Percentiles rank a stretch among this genome's conserved stretches.
These are phyloP conservation scores for Blennius ocellaris DNA, from an alignment of 2,113 vertebrate species.

Conservation along the genomic window DNA sequence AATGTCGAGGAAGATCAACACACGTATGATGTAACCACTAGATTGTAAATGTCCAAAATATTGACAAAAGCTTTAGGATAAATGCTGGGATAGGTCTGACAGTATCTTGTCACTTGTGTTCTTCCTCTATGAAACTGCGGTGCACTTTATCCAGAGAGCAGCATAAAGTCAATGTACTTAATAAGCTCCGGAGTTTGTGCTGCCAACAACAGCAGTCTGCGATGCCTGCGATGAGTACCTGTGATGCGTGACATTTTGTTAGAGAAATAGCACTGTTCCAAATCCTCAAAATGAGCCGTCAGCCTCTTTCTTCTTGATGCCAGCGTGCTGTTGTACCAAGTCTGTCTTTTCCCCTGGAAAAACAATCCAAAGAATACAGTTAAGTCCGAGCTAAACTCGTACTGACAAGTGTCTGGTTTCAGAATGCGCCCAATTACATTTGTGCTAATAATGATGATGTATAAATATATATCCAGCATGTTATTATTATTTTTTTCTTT, in stretches of 20 bases:
- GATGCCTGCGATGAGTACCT: constrained; percentile 76
- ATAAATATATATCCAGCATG: too few species aligned
- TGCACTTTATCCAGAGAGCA: background rate
- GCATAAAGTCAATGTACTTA: background rate
- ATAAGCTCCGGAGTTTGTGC: background rate
- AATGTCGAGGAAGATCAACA: too few species aligned
- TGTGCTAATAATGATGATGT: background rate
- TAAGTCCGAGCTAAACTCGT: background rate
- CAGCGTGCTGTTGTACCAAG: constrained; percentile 96
- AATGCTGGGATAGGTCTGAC: background rate
- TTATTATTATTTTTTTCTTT: too few species aligned
- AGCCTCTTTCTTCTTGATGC: constrained; percentile 95
- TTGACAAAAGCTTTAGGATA: background rate
- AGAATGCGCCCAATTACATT: background rate
- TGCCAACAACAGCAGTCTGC: background rate
- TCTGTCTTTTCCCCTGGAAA: constrained; percentile 93
- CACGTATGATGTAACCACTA: too few species aligned
- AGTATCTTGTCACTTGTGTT: background rate
- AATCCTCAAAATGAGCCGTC: constrained; percentile 97
- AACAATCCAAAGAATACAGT: background rate
- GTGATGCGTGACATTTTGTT: constrained; percentile 97
- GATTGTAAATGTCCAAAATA: background rate
- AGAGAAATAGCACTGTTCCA: constrained; percentile 99
- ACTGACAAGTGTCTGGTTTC: background rate
- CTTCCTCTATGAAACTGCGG: background rate